Evolutionary conservation across 1,140 invertebrate genomes (phyloP), one percentile per base, ranked within the genome.

Genomic region (Melanaphis sacchari): DNA sequence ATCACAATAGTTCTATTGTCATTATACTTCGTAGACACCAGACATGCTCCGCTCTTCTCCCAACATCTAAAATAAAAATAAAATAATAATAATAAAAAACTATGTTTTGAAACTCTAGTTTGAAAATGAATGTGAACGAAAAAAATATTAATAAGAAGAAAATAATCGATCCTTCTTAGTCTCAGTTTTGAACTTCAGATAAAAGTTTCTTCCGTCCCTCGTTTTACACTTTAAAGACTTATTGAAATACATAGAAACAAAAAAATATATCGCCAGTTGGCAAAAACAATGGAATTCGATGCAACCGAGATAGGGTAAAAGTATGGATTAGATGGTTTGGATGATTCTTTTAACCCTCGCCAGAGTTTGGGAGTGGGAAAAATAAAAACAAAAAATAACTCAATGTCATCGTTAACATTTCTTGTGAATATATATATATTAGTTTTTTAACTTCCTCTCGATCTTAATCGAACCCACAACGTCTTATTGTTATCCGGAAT

Each of bases 181-280:
- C 36, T 81, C 76, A 54, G 91, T 93, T 93, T 93, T 93, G 85
- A 93, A 93, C 91, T 93, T 85, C 31, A 38, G 81, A 84, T 85
- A 93, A 93, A 93, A 93, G 81, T 93, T 93, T 52, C 76, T 49
- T 38, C 26, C 81, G 0, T 41, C 49, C 46, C 36, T 59, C 46
- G n/a, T 52, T 31, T 41, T 38, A 38, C 15, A 11, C 54, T 46
- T n/a, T 36, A 38, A 84, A 52, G 46, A 43, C 91, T 84, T 43
- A 52, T 93, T 93, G 91, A 93, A 93, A 93, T 84, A 38, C 76
- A 93, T 1, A 21, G 41, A 41, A 85, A 93, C 81, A 84, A 93
- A 93, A 84, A 85, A 40, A 93, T 82, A 76, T 81, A 40, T 43
- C 54, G 40, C 26, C 54, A 43, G 90, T 76, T 46, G 59, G 66